Evolutionary conservation across 1,140 invertebrate species (phyloP).

Genomic region (Penaeus vannamei): DNA sequence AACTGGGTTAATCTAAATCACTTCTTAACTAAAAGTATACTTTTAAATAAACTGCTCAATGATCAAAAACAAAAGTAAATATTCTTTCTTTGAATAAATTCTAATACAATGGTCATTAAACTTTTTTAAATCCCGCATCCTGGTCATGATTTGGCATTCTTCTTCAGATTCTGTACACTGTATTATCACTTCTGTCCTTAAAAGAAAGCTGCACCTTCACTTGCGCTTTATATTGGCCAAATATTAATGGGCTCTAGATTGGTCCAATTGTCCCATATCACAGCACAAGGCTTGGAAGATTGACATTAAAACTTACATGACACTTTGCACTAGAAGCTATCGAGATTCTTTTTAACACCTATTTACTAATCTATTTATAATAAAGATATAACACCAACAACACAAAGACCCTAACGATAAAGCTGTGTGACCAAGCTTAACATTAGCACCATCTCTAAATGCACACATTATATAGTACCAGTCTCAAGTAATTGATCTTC

Average conservation of each 20-base stretch:
- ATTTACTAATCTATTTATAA: conserved; percentile 54
- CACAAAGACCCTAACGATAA: conserved; percentile 63
- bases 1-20: too few species aligned
- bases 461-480: conserved; percentile 62
- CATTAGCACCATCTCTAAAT: conserved; percentile 66
- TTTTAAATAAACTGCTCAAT: too few species aligned
- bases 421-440: conserved; percentile 65
- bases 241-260: not conserved
- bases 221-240: conserved; percentile 18
- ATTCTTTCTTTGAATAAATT: too few species aligned
- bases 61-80: too few species aligned
- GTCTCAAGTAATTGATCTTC: conserved; percentile 37
- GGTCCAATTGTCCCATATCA: conserved; percentile 38
- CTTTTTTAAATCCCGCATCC: too few species aligned
- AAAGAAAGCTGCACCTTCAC: conserved; percentile 38
- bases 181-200: conserved; percentile 19
- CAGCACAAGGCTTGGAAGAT: conserved; percentile 39
- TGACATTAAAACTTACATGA: conserved; percentile 52
- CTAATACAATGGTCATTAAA: too few species aligned
- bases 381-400: conserved; percentile 60
- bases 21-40: too few species aligned
- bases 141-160: not conserved
- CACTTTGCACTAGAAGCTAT: conserved; percentile 63
- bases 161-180: not conserved
- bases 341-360: conserved; percentile 64